Percentiles rank a stretch among this genome's conserved stretches.
phyloP scores from a whole-genome alignment of 2,888 invertebrate genomes.

The Blastobasis adustella region DNA sequence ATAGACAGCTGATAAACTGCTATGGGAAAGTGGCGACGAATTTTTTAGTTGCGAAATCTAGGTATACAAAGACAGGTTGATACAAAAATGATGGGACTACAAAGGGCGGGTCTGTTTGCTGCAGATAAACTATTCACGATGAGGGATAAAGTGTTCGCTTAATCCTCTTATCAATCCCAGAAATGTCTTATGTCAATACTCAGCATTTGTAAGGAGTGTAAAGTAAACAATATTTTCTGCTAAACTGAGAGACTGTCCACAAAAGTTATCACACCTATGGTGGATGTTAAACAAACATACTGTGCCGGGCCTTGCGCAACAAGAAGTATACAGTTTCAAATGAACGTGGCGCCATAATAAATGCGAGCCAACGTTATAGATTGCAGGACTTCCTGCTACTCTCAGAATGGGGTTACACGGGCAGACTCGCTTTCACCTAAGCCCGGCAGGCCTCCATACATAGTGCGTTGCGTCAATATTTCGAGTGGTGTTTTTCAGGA shows the following conservation, averaged over 20 bases:
- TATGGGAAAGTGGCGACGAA: conserved; percentile 36
- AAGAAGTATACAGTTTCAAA: too few relatives aligned
- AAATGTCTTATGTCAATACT: too few relatives aligned
- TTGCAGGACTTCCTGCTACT: conserved; percentile 37
- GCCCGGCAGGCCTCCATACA: conserved; percentile 32
- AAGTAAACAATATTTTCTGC: too few relatives aligned
- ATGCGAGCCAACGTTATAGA: conserved; percentile 8
- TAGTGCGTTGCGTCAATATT: conserved; percentile 50
- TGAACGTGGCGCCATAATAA: too few relatives aligned
- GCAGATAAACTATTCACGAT: conserved; percentile 16
- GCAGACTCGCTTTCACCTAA: conserved; percentile 44
- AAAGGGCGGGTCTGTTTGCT: conserved; percentile 24
- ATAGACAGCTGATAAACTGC: conserved; percentile 40
- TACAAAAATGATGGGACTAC: conserved; percentile 14
- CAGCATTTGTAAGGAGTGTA: too few relatives aligned
- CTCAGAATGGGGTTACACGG: conserved; percentile 48
- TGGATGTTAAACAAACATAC: too few relatives aligned
- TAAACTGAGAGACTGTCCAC: too few relatives aligned
- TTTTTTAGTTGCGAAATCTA: conserved; percentile 36
- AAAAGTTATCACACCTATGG: too few relatives aligned
- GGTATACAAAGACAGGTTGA: conserved; percentile 16
- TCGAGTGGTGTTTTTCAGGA: conserved; percentile 55
- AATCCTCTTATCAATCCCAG: too few relatives aligned
- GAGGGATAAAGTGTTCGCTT: background rate
- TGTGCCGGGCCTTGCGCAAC: too few relatives aligned